Conservation (phyloP, 2,797 vertebrate genomes). For the Sebastes glaucus region DNA sequence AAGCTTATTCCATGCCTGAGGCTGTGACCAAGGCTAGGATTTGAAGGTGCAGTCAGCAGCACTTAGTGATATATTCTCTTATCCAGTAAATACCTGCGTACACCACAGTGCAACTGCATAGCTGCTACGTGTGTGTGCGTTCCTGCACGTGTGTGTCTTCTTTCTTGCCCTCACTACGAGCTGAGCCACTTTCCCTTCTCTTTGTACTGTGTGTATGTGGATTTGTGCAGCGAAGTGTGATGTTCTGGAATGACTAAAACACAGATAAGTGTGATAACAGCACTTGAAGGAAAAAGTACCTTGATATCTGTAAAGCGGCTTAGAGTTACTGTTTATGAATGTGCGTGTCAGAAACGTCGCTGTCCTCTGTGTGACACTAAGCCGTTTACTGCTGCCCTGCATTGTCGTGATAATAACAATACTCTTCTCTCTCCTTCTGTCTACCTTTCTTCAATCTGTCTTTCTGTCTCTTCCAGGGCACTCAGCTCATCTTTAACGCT, state of each 20-base stretch:
- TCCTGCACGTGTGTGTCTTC: constrained; percentile 19
- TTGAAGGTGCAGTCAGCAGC: constrained; percentile 22
- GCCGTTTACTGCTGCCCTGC: constrained; percentile 34
- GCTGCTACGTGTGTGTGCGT: constrained; percentile 32
- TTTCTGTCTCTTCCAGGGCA: constrained; percentile 85
- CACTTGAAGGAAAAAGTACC: constrained; percentile 56
- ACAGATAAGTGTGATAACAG: constrained; percentile 53
- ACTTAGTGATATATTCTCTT: constrained; percentile 56
- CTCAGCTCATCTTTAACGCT: constrained; percentile 98
- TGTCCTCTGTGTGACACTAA: constrained; percentile 76
- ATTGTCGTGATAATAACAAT: constrained; percentile 41
- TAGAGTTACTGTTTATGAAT: constrained; percentile 56
- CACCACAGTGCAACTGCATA: constrained; percentile 47
- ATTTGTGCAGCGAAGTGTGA: constrained; percentile 30
- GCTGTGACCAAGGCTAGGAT: constrained; percentile 2
- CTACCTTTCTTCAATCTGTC: constrained; percentile 22
- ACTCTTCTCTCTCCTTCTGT: constrained; percentile 17
- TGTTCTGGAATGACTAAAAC: constrained; percentile 45
- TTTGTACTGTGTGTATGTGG: constrained; percentile 12
- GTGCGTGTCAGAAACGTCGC: constrained; percentile 54
- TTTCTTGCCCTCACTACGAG: constrained; percentile 33
- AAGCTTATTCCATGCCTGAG: not conserved
- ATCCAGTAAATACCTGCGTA: constrained; percentile 54
- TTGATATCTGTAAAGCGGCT: constrained; percentile 52
- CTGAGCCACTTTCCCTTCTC: constrained; percentile 62